Evolutionary conservation across 2,797 vertebrate genomes (phyloP), one percentile per base, ranked within the genome.

Genomic region (Petrocephalus schoutedeni): DNA sequence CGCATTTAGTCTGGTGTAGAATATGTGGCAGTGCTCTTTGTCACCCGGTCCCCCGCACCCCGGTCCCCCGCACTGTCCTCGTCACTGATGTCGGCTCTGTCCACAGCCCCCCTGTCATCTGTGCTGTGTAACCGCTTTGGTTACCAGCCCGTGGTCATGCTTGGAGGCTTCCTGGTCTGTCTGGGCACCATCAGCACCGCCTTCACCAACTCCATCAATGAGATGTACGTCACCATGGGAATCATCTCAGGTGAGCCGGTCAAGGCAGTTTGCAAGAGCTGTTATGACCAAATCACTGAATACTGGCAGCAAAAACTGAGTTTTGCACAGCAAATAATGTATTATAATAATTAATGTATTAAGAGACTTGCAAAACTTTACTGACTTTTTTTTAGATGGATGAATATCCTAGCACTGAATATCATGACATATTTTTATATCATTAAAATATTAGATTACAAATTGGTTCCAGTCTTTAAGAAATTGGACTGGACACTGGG

Each of bases 211-310:
- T 94, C 93, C 12, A 95, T 98, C 57, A 94, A 92, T 6, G 94
- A 98, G 91, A 98, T 99, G 97, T 99, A 99, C 87, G 41, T 99
- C 91, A 94, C 95, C 57, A 94, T 97, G 0, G 98, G 98, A 2
- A 0, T 98, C 8, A 1, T 99, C 90, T 96, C 97, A 23, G 98
- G 98, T 99, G 86, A 67, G 58, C 21, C 28, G n/a, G 21, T n/a
- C 2, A 49, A 86, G 41, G 16, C 84, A 58, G 0, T 19, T 74
- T 74, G 28, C 32, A 2, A 41, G 3, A 86, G 54, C 54, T 57
- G n/a, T 32, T n/a, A 58, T 16, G 53, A 58, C 32, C 16, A 2
- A 3, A 84, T 28, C 82, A 54, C 49, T 56, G 10, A 28, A 9
- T 23, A 84, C 49, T 45, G 9, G 49, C 3, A 53, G 45, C 10